Conservation (phyloP, 1,140 invertebrate genomes). For the Harlomillsia oculata region DNA sequence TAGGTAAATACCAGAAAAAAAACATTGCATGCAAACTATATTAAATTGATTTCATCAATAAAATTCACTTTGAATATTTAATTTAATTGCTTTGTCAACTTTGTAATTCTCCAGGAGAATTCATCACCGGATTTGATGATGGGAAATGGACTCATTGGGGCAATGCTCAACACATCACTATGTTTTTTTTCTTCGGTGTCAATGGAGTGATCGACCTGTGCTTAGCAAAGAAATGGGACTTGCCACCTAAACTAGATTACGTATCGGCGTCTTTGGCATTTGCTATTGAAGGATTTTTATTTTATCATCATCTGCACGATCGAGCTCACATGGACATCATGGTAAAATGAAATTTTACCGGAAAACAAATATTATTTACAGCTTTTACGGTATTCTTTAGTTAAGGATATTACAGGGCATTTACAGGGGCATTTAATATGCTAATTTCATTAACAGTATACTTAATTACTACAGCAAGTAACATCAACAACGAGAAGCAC, state of each 20-base stretch:
- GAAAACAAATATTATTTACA: too few relatives aligned
- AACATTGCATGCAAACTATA: not conserved
- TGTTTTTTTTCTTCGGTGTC: slow-evolving; percentile 48
- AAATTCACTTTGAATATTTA: not conserved
- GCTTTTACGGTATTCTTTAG: not conserved
- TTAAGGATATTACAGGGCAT: too few relatives aligned
- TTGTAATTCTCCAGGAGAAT: slow-evolving; percentile 35
- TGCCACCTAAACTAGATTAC: slow-evolving; percentile 43
- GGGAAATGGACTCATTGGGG: slow-evolving; percentile 41
- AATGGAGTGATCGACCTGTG: slow-evolving; percentile 43
- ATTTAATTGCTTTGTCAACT: slow-evolving; percentile 3
- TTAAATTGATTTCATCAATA: not conserved
- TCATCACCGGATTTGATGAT: slow-evolving; percentile 42
- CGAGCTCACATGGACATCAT: slow-evolving; percentile 42
- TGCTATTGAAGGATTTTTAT: slow-evolving; percentile 44
- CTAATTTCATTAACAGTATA: too few relatives aligned
- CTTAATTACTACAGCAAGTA: too few relatives aligned
- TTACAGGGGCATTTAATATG: too few relatives aligned
- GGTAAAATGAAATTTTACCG: slow-evolving; percentile 28
- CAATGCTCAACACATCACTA: slow-evolving; percentile 46
- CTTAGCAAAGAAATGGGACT: slow-evolving; percentile 38
- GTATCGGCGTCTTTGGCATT: slow-evolving; percentile 41
- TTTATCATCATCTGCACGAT: slow-evolving; percentile 47
- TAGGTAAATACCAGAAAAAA: slow-evolving; percentile 24
- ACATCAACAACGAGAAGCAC: too few relatives aligned